Conservation (phyloP, 2,888 invertebrate genomes). For the Cosmia trapezina region DNA sequence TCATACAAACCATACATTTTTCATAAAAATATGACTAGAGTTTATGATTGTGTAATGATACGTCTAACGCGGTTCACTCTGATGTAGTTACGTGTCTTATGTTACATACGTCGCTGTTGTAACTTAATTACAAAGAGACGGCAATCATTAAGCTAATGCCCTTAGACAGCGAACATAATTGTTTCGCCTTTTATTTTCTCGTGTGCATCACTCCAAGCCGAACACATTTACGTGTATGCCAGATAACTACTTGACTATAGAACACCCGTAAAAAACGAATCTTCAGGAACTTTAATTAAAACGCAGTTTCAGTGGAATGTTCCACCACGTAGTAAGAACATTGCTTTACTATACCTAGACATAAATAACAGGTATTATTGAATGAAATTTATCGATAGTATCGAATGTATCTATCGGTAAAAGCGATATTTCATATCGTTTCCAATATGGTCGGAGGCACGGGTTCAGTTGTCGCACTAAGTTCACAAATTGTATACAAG, state of each 20-base stretch:
- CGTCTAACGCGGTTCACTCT: conserved; percentile 67
- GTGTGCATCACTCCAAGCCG: conserved; percentile 59
- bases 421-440: conserved; percentile 56
- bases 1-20: conserved; percentile 64
- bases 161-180: conserved; percentile 78
- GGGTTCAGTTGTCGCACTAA: conserved; percentile 63
- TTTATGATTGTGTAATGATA: conserved; percentile 73
- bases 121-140: conserved; percentile 76
- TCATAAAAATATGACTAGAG: conserved; percentile 54
- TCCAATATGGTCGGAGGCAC: conserved; percentile 65
- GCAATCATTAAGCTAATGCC: conserved; percentile 77
- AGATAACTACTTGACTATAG: conserved; percentile 33
- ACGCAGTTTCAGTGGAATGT: conserved; percentile 10
- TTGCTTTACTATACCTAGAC: conserved; percentile 8
- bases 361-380: conserved; percentile 51
- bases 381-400: conserved; percentile 62
- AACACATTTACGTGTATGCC: conserved; percentile 48
- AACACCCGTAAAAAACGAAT: conserved; percentile 34
- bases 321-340: conserved; percentile 5
- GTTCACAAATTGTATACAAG: conserved; percentile 65
- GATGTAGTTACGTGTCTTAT: conserved; percentile 70
- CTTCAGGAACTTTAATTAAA: conserved; percentile 43
- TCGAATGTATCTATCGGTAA: conserved; percentile 51
- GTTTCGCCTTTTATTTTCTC: conserved; percentile 74
- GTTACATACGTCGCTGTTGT: conserved; percentile 67